Evolutionary conservation across 2,797 vertebrate genomes (phyloP).

Genomic region (Eutrigla gurnardus): DNA sequence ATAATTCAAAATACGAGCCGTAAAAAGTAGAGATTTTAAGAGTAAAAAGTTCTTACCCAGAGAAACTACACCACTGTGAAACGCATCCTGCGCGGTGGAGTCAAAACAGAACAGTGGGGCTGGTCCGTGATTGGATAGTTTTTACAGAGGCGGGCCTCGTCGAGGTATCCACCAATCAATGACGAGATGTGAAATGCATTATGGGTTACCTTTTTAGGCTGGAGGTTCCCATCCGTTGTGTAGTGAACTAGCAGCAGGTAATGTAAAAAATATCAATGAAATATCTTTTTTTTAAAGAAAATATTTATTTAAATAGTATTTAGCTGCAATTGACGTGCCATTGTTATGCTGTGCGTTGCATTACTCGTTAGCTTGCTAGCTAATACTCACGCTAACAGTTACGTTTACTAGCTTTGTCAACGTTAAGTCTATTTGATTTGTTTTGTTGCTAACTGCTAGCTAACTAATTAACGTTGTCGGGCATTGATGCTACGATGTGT

Average conservation of each 20-base stretch:
- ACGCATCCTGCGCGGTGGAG: too few relatives aligned
- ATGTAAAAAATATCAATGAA: neutral
- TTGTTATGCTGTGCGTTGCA: neutral
- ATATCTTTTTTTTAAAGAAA: neutral
- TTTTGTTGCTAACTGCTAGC: neutral
- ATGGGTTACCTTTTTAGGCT: conserved; percentile 20
- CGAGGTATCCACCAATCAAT: conserved; percentile 47
- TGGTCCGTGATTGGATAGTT: conserved; percentile 48
- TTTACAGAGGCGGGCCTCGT: conserved; percentile 32
- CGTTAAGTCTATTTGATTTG: neutral
- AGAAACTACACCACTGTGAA: neutral
- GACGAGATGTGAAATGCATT: conserved; percentile 42
- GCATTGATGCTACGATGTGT: fast-evolving
- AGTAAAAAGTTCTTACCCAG: conserved; percentile 11
- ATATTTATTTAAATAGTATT: too few relatives aligned
- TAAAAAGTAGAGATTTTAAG: neutral
- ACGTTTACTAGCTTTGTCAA: neutral
- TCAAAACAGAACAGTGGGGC: neutral
- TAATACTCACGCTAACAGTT: neutral
- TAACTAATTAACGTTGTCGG: neutral
- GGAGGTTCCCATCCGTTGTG: neutral
- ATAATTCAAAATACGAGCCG: neutral
- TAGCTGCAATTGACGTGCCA: neutral
- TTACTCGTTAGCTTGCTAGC: neutral
- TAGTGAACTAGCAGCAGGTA: conserved; percentile 21